A percentile compares a stretch with the other conserved stretches of the same genome.
phyloP scores from a whole-genome alignment of 2,797 vertebrate genomes.

The Macroramphosus scolopax region DNA sequence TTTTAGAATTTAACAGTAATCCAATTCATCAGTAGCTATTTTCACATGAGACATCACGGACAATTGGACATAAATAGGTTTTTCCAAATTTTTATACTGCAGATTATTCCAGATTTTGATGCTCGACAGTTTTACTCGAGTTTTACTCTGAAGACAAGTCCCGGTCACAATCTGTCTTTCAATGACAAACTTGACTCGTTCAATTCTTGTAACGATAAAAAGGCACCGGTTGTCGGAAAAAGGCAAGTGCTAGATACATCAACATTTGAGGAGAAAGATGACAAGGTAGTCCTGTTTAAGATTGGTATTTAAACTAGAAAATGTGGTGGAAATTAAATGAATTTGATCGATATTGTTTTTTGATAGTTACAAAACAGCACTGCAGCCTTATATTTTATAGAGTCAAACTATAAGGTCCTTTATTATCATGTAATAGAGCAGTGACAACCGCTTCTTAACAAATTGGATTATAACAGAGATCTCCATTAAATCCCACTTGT shows the following conservation, averaged over 20 bases:
- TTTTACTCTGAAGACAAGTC: constrained; percentile 43
- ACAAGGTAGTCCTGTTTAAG: neutral
- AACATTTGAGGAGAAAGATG: neutral
- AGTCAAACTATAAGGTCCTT: too few relatives aligned
- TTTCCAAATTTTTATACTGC: too few relatives aligned
- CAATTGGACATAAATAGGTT: too few relatives aligned
- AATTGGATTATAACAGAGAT: neutral
- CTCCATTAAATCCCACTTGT: neutral
- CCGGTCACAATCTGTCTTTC: neutral
- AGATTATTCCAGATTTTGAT: too few relatives aligned
- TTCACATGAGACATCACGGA: too few relatives aligned
- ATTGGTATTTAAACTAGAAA: neutral
- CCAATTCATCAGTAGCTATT: too few relatives aligned
- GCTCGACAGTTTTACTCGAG: too few relatives aligned
- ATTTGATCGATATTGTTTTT: neutral
- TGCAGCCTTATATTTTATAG: too few relatives aligned
- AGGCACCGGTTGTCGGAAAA: neutral
- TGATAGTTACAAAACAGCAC: neutral
- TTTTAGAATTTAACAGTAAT: too few relatives aligned
- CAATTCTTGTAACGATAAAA: neutral
- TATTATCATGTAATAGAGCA: neutral
- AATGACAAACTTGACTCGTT: neutral
- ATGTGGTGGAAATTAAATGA: neutral
- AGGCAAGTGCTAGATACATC: neutral
- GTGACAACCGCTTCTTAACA: neutral